Percentiles rank a stretch among this genome's conserved stretches.
Conservation (phyloP, 2,113 vertebrate genomes). For the Morone saxatilis region DNA sequence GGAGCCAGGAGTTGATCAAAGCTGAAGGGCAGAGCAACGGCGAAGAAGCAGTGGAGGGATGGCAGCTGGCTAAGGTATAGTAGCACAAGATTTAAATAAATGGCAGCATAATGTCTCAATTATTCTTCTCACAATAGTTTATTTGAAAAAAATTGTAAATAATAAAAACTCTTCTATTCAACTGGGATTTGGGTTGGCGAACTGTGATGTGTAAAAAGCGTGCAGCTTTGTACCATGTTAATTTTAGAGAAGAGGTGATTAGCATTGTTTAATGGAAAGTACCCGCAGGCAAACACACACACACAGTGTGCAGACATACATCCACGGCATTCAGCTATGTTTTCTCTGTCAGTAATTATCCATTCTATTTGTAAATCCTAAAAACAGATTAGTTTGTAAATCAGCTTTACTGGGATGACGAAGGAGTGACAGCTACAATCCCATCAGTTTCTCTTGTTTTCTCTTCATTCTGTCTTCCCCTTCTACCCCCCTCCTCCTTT, state of each 20-base stretch:
- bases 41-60: constrained; percentile 88
- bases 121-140: constrained; percentile 45
- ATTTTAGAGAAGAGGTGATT: constrained; percentile 57
- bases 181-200: constrained; percentile 6
- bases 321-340: constrained; percentile 56
- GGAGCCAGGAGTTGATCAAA: constrained; percentile 85
- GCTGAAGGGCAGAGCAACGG: constrained; percentile 89
- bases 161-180: constrained; percentile 27
- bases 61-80: constrained; percentile 90
- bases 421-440: constrained; percentile 76
- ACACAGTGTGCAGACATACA: constrained; percentile 46
- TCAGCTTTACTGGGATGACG: constrained; percentile 78
- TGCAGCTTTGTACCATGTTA: constrained; percentile 13
- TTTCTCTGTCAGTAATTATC: constrained; percentile 76
- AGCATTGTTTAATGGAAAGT: constrained; percentile 57
- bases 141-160: constrained; percentile 42
- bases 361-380: constrained; percentile 79
- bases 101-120: constrained; percentile 29
- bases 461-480: constrained; percentile 48
- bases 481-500: constrained; percentile 41
- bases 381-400: constrained; percentile 83
- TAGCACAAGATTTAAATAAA: constrained; percentile 41
- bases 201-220: constrained; percentile 39
- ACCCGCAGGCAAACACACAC: constrained; percentile 33
- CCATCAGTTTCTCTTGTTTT: constrained; percentile 69